phyloP scores from a whole-genome alignment of 2,888 invertebrate genomes.

The Microchrysa polita region DNA sequence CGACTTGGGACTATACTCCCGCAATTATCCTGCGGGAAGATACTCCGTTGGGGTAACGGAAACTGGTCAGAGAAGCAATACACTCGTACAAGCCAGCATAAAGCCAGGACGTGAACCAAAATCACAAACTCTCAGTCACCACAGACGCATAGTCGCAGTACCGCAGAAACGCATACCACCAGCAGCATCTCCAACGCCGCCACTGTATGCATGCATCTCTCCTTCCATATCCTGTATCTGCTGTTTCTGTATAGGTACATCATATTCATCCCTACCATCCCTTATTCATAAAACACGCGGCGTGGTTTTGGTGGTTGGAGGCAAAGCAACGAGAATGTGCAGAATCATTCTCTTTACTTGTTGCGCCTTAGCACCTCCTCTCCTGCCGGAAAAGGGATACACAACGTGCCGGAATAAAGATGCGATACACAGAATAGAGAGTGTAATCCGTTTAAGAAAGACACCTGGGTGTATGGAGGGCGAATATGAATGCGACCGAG shows the following conservation, averaged over 20 bases:
- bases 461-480: conserved; percentile 26
- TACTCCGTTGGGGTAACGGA: conserved; percentile 11
- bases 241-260: not conserved
- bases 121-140: conserved; percentile 29
- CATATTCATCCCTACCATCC: not conserved
- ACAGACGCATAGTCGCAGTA: conserved; percentile 28
- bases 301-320: not conserved
- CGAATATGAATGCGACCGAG: conserved; percentile 1
- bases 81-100: conserved; percentile 26
- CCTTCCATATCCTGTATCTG: too few species aligned
- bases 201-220: conserved; percentile 24
- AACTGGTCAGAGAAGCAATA: conserved; percentile 35
- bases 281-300: not conserved
- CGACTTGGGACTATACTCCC: conserved; percentile 49
- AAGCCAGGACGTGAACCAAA: conserved; percentile 41
- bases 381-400: conserved; percentile 29
- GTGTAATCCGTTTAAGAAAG: conserved; percentile 41
- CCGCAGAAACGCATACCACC: conserved; percentile 26
- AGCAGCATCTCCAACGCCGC: conserved; percentile 33
- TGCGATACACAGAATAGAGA: conserved; percentile 30
- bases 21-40: conserved; percentile 39
- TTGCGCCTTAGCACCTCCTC: conserved; percentile 27
- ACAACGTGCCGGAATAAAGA: conserved; percentile 9
- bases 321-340: not conserved
- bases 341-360: conserved; percentile 20